Conservation (phyloP, 2,797 vertebrate genomes). For the Danio aesculapii region DNA sequence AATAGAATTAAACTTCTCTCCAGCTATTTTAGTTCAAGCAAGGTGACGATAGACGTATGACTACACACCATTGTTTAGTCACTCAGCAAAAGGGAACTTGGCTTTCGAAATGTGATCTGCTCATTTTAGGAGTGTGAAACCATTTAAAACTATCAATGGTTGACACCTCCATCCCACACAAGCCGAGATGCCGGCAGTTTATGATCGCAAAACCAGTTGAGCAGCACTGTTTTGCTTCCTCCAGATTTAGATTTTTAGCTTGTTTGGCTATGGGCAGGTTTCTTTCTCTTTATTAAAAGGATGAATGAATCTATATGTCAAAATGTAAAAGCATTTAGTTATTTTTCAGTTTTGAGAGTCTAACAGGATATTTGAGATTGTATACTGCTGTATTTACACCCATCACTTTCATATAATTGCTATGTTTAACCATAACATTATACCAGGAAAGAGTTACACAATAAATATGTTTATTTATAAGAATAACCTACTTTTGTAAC, state of each 20-base stretch:
- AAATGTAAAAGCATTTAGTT: neutral
- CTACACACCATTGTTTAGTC: conserved; percentile 22
- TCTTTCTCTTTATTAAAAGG: neutral
- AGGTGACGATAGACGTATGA: conserved; percentile 25
- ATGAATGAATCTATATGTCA: neutral
- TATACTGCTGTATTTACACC: neutral
- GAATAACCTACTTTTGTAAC: too few relatives aligned
- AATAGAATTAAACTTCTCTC: conserved; percentile 14
- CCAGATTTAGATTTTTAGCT: neutral
- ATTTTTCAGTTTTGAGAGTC: neutral
- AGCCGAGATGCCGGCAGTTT: neutral
- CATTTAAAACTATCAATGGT: conserved; percentile 44
- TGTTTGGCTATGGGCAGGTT: neutral
- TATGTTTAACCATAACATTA: neutral
- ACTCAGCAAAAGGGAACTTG: conserved; percentile 72
- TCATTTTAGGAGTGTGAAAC: conserved; percentile 73
- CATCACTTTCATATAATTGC: neutral
- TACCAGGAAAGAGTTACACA: neutral
- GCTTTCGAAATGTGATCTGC: conserved; percentile 62
- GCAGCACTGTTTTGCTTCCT: neutral
- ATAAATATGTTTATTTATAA: too few relatives aligned
- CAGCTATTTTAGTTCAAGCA: conserved; percentile 10
- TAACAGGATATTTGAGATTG: neutral
- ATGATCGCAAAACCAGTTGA: conserved; percentile 38
- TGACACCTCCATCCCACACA: conserved; percentile 25